A percentile compares a stretch with the other conserved stretches of the same genome.
Evolutionary conservation across 2,113 vertebrate genomes (phyloP).

Genomic region (Corydoras sp.): DNA sequence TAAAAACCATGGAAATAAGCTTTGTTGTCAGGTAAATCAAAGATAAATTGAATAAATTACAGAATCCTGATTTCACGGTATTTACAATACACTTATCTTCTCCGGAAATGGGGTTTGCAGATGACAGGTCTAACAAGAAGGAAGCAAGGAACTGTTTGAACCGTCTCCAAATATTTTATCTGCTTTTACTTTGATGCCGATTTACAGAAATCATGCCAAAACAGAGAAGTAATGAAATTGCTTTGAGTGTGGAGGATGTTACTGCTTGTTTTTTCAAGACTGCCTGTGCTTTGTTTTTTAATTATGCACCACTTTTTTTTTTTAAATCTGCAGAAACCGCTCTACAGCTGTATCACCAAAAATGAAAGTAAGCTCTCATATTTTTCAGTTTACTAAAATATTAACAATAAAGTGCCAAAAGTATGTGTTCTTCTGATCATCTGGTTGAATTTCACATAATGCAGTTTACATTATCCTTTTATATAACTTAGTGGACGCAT

Average conservation of each 20-base stretch:
- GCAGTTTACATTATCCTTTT: too few relatives aligned
- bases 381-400: constrained; percentile 16
- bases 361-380: constrained; percentile 92
- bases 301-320: constrained; percentile 35
- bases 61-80: too few relatives aligned
- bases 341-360: constrained; percentile 98
- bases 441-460: too few relatives aligned
- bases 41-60: too few relatives aligned
- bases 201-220: constrained; percentile 6
- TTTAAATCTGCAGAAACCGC: constrained; percentile 81
- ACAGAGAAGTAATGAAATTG: constrained; percentile 12
- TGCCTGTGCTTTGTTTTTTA: not conserved
- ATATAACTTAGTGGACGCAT: too few relatives aligned
- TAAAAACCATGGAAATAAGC: too few relatives aligned
- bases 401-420: not conserved
- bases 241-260: constrained; percentile 11
- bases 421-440: too few relatives aligned
- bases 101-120: not conserved
- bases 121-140: not conserved
- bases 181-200: constrained; percentile 13
- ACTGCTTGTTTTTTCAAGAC: not conserved
- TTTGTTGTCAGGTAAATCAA: too few relatives aligned
- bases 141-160: constrained; percentile 16
- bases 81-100: too few relatives aligned
- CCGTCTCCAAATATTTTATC: not conserved